Base-by-base conservation (phyloP, 2,888 invertebrate genomes). In the Quadriops clusia region DNA sequence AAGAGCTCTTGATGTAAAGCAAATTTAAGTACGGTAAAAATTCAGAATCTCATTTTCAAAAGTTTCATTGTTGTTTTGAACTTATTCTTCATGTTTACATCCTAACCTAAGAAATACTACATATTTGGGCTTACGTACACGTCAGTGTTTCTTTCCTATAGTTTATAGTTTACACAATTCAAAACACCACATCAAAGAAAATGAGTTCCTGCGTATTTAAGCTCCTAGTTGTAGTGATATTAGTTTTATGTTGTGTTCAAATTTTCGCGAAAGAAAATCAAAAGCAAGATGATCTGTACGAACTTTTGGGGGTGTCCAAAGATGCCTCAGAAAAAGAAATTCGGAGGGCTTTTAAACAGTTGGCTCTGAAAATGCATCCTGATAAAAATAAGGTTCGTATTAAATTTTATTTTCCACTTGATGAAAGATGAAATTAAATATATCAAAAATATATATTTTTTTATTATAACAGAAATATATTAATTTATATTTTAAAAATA, bases 311-410 rank as follows among this genome's bases (percentile, higher is more conserved):
- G 8, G 60, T 81, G 5, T 54, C 63, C 4, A 67, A 67, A 55
- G 70, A 72, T 53, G 78, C 80, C 1, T 70, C 69, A 41, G 67
- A 68, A 33, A 67, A 73, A 46, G 77, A 79, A 48, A 79, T 82
- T 24, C 58, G 80, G 38, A 73, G 70, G 52, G 79, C 79, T 4
- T 82, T 80, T 52, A 82, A 82, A 54, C 73, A 70, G 49, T 49
- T 80, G 25, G 81, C 80, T 1, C 67, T 82, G 4, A 67, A 65
- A 30, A 62, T 71, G 42, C 82, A 82, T 65, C 82, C 82, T 3
- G 82, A 82, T 55, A 81, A 81, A 54, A 70, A 70, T 50, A 56
- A 57, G 46, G 70, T 67, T 50, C 38, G 40, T 38, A 23, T 12
- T 12, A 3, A 13, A 29, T 12, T 25, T 26, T 10, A 30, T 10